These are phyloP conservation scores for Synergus umbraculus DNA, from an alignment of 2,888 invertebrate genomes.

Conservation along the genomic window DNA sequence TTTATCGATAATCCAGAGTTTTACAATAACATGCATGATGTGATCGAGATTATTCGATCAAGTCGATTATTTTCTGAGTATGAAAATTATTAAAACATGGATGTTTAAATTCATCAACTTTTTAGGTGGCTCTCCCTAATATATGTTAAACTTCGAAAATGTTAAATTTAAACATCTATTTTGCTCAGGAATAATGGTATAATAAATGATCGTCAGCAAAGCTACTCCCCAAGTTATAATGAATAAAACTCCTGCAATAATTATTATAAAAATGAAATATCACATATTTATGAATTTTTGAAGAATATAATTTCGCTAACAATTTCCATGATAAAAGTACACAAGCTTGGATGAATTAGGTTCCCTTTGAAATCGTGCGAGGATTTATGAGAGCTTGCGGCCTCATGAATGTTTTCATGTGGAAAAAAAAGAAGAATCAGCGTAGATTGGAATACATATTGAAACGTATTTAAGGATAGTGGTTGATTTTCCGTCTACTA, in stretches of 20 bases:
- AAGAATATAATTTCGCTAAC: background rate
- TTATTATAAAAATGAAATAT: background rate
- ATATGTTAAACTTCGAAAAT: too few relatives aligned
- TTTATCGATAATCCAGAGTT: constrained; percentile 23
- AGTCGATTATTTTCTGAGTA: too few relatives aligned
- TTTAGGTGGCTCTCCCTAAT: too few relatives aligned
- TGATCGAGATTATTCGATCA: too few relatives aligned
- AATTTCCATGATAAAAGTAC: background rate
- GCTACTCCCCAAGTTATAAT: background rate
- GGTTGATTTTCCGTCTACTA: too few relatives aligned
- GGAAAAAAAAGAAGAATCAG: background rate
- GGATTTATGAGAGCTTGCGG: background rate
- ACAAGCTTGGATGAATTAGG: background rate
- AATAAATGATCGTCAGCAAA: too few relatives aligned
- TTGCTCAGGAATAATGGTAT: too few relatives aligned
- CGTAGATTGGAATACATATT: background rate
- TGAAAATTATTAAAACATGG: too few relatives aligned
- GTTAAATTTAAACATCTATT: too few relatives aligned
- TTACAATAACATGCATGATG: background rate
- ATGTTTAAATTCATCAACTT: too few relatives aligned
- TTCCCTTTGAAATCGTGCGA: background rate
- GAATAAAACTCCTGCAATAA: background rate
- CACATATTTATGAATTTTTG: background rate
- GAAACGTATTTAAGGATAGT: too few relatives aligned
- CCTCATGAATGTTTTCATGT: background rate